These are phyloP conservation scores for Nebria brevicollis DNA, from an alignment of 2,888 invertebrate species.

Conservation along the genomic window DNA sequence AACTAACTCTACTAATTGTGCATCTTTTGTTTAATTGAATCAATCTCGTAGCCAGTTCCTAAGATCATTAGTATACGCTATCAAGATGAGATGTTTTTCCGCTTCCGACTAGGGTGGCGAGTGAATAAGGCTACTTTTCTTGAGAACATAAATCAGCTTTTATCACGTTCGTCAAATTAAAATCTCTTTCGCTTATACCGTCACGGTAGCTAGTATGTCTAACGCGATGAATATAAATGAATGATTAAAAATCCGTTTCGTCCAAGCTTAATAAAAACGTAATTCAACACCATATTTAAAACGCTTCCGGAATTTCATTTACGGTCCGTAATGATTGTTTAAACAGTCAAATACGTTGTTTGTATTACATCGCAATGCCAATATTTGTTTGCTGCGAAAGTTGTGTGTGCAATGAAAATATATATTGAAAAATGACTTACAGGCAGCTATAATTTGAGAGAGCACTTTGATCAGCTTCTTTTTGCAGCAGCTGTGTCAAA, in stretches of 20 bases:
- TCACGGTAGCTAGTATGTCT: not conserved
- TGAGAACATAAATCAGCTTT: not conserved
- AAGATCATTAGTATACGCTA: not conserved
- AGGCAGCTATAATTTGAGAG: constrained; percentile 69
- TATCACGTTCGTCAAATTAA: not conserved
- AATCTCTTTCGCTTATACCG: not conserved
- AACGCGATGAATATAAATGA: not conserved
- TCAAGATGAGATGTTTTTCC: not conserved
- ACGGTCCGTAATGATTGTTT: too few species aligned
- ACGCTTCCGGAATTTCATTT: too few species aligned
- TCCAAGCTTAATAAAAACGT: too few species aligned
- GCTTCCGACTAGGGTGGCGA: not conserved
- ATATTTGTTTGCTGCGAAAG: not conserved
- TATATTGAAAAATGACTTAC: constrained; percentile 63
- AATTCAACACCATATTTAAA: too few species aligned
- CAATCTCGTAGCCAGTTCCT: not conserved
- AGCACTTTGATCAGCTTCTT: constrained; percentile 65
- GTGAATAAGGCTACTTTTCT: not conserved
- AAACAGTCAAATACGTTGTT: too few species aligned
- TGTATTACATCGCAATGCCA: too few species aligned
- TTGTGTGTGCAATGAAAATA: not conserved
- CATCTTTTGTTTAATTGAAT: not conserved
- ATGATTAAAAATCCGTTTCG: too few species aligned
- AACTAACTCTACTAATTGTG: not conserved
- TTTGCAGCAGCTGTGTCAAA: constrained; percentile 72